Base-by-base conservation (phyloP, 1,140 invertebrate species). In the Cydia pomonella region DNA sequence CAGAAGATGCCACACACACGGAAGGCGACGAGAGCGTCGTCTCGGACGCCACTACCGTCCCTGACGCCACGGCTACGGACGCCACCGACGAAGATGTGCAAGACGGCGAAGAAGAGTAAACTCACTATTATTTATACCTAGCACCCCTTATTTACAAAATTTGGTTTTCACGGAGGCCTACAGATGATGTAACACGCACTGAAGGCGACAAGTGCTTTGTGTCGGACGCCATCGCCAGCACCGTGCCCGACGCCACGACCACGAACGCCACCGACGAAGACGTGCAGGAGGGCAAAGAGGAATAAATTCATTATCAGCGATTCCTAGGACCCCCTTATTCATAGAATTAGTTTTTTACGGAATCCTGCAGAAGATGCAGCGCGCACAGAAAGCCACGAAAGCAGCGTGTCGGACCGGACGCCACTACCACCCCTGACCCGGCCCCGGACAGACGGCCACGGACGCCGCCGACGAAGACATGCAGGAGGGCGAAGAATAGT, bases 51-150 rank as follows among this genome's bases (percentile, higher is more conserved):
- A 7, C 78, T 77, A 0, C 81, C 82, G 41, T 44, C 4, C 80
- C 81, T 25, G 75, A 77, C 9, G 63, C 25, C 23, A 85, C 82
- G n/a, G 84, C 85, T 13, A n/a, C 66, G 6, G 66, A 71, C 27
- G 33, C 18, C n/a, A 33, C 62, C 75, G 38, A 53, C 38, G 44
- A 23, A 16, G 72, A 63, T 2, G 25, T 59, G 4, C 75, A 76
- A 10, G 78, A 73, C 18, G 82, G 77, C 9, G 83, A 81, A 71
- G 84, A 81, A 73, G 81, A 77, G 75, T 79, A 75, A 76, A 75
- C 53, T 29, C 27, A 47, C 29, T 9, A 16, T 38, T 3, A n/a
- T 16, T 16, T 3, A 16, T 47, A 16, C 12, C 13, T n/a, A n/a
- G 33, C 33, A 38, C 9, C 33, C 13, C 38, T 13, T 41, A 41